Conservation (phyloP, 1,140 invertebrate species). For the Calliopsis andreniformis region DNA sequence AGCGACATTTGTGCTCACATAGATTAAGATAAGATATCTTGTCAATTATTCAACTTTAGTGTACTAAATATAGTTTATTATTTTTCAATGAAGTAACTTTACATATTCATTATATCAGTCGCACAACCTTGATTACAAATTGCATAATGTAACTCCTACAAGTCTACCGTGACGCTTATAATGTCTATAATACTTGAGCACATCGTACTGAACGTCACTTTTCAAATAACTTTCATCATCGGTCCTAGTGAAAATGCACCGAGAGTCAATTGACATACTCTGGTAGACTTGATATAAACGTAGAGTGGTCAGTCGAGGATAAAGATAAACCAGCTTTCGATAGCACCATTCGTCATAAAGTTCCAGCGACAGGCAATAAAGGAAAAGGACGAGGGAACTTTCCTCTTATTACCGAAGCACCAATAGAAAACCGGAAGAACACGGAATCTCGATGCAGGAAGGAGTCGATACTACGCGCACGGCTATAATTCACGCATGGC, state of each 20-base stretch:
- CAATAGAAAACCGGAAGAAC: conserved; percentile 73
- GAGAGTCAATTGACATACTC: background rate
- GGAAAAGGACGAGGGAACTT: conserved; percentile 42
- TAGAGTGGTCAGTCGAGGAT: too few species aligned
- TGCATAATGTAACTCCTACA: background rate
- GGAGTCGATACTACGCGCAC: conserved; percentile 49
- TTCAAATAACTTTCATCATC: background rate
- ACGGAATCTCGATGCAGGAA: conserved; percentile 60
- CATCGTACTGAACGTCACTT: background rate
- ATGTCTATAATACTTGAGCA: background rate
- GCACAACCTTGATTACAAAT: background rate
- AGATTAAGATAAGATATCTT: too few species aligned
- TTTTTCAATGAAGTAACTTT: background rate
- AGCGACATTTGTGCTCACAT: too few species aligned
- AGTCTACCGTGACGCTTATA: background rate
- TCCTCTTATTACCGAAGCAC: conserved; percentile 64
- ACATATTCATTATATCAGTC: background rate
- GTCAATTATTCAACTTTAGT: too few species aligned
- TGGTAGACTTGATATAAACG: background rate
- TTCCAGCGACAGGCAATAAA: background rate
- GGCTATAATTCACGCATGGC: conserved; percentile 73
- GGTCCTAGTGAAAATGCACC: background rate
- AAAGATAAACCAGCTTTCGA: too few species aligned
- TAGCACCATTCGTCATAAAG: too few species aligned
- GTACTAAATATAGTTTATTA: too few species aligned